Base-by-base conservation (phyloP, 2,888 invertebrate species). In the Pilophorus perplexus region DNA sequence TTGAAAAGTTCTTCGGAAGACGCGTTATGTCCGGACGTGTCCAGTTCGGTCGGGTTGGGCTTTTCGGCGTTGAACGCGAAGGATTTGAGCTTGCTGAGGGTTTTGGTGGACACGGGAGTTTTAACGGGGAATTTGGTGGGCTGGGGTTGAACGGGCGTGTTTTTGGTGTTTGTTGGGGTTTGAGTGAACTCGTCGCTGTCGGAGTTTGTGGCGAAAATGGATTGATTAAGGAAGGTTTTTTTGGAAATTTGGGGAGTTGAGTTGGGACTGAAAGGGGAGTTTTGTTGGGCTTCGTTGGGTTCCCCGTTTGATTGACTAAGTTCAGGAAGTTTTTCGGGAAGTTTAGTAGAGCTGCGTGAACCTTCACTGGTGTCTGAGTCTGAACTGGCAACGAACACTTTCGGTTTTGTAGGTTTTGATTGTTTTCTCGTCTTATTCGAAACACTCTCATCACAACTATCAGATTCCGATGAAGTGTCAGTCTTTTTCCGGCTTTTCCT, bases 1-100 rank as follows among this genome's bases (percentile, higher is more conserved):
- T 42, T 16, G 52, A 27, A 10, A 14, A 52, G 25, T 3, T 8
- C 14, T 23, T 12, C 5, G n/a, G n/a, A n/a, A n/a, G n/a, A n/a
- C n/a, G 23, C 10, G 8, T 8, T 16, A 18, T 4, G 3, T 14
- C 5, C 12, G 22, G 6, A 16, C 3, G 14, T 10, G 48, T 14
- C 22, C 12, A 18, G 14, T 14, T 22, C 22, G 20, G 22, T 10
- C n/a, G n/a, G n/a, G n/a, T n/a, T 23, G 1, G 5, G 28, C 2
- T 10, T 25, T n/a, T 14, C 28, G 16, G 18, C 46, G 20, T 44
- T 62, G 33, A 62, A 62, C 2, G 62, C 28, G 16, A 62, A 62
- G 14, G 33, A 20, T 25, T 27, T 46, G 33, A 62, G 20, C 48
- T 62, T 62, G 27, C 23, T 62, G 38, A 62, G 18, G 3, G 62